Percentiles rank a stretch among this genome's conserved stretches.
phyloP scores from a whole-genome alignment of 2,797 vertebrate species.

The Babyrousa celebensis region DNA sequence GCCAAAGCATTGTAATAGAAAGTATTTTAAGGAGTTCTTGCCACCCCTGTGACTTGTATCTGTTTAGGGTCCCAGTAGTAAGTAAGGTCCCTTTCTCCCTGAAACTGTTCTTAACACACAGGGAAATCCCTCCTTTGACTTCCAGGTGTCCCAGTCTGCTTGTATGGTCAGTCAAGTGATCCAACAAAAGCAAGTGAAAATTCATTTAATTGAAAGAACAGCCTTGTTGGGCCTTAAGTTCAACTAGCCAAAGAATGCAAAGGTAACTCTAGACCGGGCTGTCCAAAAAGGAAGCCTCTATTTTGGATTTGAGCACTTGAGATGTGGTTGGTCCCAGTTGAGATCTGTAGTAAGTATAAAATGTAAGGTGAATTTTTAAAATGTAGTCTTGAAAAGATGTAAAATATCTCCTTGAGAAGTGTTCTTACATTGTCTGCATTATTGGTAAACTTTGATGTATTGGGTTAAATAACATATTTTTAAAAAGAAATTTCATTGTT shows the following conservation, averaged over 20 bases:
- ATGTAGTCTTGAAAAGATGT: not conserved
- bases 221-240: not conserved
- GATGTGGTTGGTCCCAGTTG: not conserved
- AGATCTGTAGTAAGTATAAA: not conserved
- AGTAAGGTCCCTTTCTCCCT: not conserved
- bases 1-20: not conserved
- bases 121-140: not conserved
- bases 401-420: conserved; percentile 23
- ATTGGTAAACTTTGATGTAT: not conserved
- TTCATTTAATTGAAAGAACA: not conserved
- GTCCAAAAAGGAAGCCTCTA: not conserved
- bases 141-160: not conserved
- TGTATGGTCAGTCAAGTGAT: not conserved
- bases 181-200: not conserved
- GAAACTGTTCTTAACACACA: not conserved
- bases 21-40: not conserved
- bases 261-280: not conserved
- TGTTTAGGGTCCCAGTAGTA: not conserved
- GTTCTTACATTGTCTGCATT: not conserved
- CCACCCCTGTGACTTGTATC: not conserved
- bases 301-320: not conserved
- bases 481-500: not conserved
- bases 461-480: conserved; percentile 2
- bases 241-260: not conserved
- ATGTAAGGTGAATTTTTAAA: not conserved